Evolutionary conservation across 2,888 invertebrate species (phyloP).

Genomic region (Isotomurus palustris): DNA sequence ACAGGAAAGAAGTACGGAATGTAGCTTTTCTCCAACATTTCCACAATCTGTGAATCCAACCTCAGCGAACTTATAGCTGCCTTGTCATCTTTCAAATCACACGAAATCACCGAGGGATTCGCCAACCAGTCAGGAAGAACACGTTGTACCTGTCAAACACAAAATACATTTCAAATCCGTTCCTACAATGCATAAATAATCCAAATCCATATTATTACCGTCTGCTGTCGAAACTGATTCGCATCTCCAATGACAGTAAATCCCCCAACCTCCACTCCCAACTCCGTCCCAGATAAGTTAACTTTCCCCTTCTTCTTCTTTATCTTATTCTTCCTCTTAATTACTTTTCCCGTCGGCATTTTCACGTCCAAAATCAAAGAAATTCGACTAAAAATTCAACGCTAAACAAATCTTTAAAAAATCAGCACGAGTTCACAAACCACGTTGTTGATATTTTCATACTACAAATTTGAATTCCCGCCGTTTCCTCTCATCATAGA

Average conservation of each 20-base stretch:
- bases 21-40: slow-evolving; percentile 64
- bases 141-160: slow-evolving; percentile 58
- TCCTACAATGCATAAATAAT: neutral
- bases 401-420: too few relatives aligned
- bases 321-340: slow-evolving; percentile 7
- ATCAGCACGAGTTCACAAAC: too few relatives aligned
- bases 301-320: slow-evolving; percentile 41
- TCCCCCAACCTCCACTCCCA: slow-evolving; percentile 49
- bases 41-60: slow-evolving; percentile 61
- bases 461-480: too few relatives aligned
- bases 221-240: slow-evolving; percentile 51
- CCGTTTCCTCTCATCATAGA: too few relatives aligned
- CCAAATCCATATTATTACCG: slow-evolving; percentile 8
- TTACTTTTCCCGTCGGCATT: neutral
- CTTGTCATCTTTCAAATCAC: slow-evolving; percentile 60
- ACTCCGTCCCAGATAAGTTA: slow-evolving; percentile 16
- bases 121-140: slow-evolving; percentile 83
- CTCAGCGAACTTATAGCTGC: slow-evolving; percentile 57
- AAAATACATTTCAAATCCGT: slow-evolving; percentile 13
- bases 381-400: too few relatives aligned
- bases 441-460: too few relatives aligned
- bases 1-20: slow-evolving; percentile 78
- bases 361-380: too few relatives aligned
- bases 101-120: slow-evolving; percentile 71
- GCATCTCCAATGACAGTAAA: slow-evolving; percentile 67